These are phyloP conservation scores for Passer montanus DNA, from an alignment of 2,113 vertebrate genomes.

Conservation along the genomic window DNA sequence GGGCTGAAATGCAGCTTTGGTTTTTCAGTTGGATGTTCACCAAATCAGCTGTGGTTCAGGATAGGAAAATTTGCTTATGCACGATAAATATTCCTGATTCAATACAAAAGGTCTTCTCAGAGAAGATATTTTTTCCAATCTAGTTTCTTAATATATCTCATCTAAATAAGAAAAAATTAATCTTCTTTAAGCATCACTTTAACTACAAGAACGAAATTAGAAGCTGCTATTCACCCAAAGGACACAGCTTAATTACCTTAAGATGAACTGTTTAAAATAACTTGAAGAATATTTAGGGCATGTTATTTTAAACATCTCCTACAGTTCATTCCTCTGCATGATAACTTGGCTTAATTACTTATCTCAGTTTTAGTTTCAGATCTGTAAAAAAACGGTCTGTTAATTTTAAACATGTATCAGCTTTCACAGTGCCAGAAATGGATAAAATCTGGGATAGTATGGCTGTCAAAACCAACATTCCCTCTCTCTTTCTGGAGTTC, in stretches of 20 bases:
- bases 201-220: neutral
- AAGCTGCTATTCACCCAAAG: neutral
- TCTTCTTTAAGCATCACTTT: neutral
- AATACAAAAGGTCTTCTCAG: neutral
- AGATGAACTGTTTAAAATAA: constrained; percentile 11
- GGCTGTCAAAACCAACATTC: neutral
- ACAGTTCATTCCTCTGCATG: constrained; percentile 8
- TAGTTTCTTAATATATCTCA: neutral
- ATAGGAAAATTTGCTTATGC: neutral
- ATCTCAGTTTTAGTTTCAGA: constrained; percentile 29
- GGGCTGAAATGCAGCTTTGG: neutral
- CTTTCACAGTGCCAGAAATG: neutral
- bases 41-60: neutral
- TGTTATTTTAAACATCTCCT: constrained; percentile 27
- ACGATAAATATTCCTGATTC: neutral
- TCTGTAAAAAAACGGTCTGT: neutral
- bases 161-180: neutral
- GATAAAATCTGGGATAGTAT: neutral
- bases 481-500: neutral
- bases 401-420: constrained; percentile 13
- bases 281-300: constrained; percentile 24
- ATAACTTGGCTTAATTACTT: constrained; percentile 44
- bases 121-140: neutral
- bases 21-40: neutral
- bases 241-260: constrained; percentile 43